Base-by-base conservation (phyloP, 2,113 vertebrate genomes). In the Micronycteris hirsuta region DNA sequence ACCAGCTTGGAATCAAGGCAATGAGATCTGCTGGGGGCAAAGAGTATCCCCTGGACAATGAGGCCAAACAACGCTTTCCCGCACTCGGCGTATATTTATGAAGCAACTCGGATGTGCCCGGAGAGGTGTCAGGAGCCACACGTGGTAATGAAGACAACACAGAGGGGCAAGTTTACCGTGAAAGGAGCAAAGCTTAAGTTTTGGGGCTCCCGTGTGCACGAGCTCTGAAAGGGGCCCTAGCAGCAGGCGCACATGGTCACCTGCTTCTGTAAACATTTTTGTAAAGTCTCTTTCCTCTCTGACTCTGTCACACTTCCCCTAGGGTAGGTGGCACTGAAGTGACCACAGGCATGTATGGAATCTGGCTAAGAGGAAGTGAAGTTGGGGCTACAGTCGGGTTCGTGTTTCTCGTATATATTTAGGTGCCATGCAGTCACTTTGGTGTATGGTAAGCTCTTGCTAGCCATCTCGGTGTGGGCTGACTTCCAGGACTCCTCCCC, bases 1-100 rank as follows among this genome's bases (percentile, higher is more conserved):
- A 33, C 68, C 58, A 13, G 94, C 73, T 92, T 94, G 91, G 83
- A 96, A 93, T 89, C 89, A 68, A 83, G 41, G 83, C 91, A 95
- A 76, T 26, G 84, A 80, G 4, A 28, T 87, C 65, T 45, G 31
- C 73, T 16, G 17, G 19, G 93, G 67, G 89, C 80, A 83, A 77
- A 61, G 45, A 58, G 3, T 5, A 20, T 65, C 45, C 45, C 13
- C 73, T 17, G 76, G 26, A 67, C 26, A n/a, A 73, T 5, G 43
- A 88, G 47, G 61, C 82, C 36, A 41, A 63, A 38, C 36, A 22
- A 56, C 22, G 9, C 19, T 61, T 68, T 20, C 17, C 61, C 74
- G 86, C 67, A 63, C 17, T 67, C 67, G 26, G 74, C n/a, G 68
- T 81, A 1, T n/a, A 17, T 78, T 94, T 43, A 84, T 70, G 74